A percentile compares a stretch with the other conserved stretches of the same genome.
Conservation (phyloP, 2,113 vertebrate genomes). For the Cyprinodon variegatus region DNA sequence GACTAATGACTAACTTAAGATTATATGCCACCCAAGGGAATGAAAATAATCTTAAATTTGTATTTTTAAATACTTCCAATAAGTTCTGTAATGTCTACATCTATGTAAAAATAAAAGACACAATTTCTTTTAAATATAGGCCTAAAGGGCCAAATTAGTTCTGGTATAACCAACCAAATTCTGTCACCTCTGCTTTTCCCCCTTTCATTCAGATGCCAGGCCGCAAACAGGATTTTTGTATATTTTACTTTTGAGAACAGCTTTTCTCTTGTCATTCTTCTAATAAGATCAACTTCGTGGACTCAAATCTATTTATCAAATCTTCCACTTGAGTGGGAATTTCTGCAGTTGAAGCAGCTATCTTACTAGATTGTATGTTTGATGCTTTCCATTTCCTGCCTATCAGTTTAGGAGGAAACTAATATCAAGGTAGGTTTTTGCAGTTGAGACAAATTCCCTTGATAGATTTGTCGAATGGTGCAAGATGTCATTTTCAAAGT, state of each 20-base stretch:
- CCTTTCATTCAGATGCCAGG: background rate
- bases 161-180: background rate
- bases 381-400: background rate
- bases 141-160: background rate
- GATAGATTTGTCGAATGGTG: no score
- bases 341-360: background rate
- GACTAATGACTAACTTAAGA: constrained; percentile 7
- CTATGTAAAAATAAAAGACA: background rate
- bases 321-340: background rate
- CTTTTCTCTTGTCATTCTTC: background rate
- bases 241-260: background rate
- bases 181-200: background rate
- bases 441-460: background rate
- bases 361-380: background rate
- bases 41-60: background rate
- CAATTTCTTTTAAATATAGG: background rate
- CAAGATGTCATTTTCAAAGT: background rate
- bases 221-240: background rate
- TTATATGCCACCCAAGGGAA: background rate
- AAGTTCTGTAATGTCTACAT: background rate
- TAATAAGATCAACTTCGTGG: background rate
- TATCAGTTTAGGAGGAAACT: background rate
- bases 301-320: background rate
- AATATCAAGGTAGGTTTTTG: background rate
- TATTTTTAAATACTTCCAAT: background rate